A percentile compares a stretch with the other conserved stretches of the same genome.
Conservation (phyloP, 2,888 invertebrate species). For the Ectropis crepuscularia region DNA sequence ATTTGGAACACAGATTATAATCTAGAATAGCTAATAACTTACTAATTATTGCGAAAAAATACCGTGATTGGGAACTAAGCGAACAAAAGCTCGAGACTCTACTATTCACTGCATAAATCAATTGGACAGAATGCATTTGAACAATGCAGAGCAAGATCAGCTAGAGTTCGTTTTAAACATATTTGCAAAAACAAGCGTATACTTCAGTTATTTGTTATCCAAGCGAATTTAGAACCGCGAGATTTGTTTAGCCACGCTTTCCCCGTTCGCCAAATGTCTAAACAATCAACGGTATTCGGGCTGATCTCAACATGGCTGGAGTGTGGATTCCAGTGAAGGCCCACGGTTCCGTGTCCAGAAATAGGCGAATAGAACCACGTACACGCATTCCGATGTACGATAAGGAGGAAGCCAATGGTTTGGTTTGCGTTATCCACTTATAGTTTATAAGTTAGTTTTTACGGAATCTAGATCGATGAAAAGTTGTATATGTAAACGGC, state of each 20-base stretch:
- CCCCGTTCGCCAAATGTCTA: constrained; percentile 20
- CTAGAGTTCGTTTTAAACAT: background rate
- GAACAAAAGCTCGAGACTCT: no score
- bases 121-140: no score
- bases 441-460: background rate
- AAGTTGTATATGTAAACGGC: no score
- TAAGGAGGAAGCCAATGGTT: constrained; percentile 48
- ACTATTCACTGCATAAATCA: no score
- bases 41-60: no score
- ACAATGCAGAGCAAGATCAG: no score
- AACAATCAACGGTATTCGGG: constrained; percentile 23
- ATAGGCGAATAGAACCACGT: constrained; percentile 36
- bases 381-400: constrained; percentile 41
- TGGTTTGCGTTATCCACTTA: constrained; percentile 25
- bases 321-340: constrained; percentile 30
- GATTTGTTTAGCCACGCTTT: constrained; percentile 28
- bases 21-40: no score
- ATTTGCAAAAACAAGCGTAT: background rate
- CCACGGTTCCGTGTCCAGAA: constrained; percentile 46
- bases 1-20: no score
- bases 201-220: background rate
- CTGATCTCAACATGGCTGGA: constrained; percentile 13
- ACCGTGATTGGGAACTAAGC: no score
- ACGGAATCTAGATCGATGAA: no score
- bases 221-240: background rate